Evolutionary conservation across 2,797 vertebrate genomes (phyloP), one percentile per base, ranked within the genome.

Genomic region (Falco biarmicus): DNA sequence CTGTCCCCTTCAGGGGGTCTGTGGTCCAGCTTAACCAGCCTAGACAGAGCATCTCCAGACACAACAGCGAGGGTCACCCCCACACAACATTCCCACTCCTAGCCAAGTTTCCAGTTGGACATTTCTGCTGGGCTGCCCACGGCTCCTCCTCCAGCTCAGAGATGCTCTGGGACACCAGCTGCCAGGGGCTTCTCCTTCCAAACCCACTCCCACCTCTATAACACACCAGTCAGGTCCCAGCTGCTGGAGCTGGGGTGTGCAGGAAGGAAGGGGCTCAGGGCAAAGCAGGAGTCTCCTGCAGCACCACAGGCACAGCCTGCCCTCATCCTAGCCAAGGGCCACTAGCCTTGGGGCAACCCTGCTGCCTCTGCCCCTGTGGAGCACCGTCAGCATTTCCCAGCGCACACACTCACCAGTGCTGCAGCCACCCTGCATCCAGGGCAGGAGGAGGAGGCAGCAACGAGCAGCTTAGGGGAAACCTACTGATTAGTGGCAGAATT

Each of bases 161-260:
- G 41, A 7, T 29, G 48, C n/a, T 26, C 66, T 8, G 24, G 50
- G 29, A 29, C n/a, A 26, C 7, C 63, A 51, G 25, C 45, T 37
- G 54, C 54, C 6, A 6, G 64, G 26, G 15, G 3, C 21, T 6
- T 7, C 26, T 18, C 51, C 66, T 50, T 48, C 76, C 85, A 57
- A 15, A 50, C 50, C 51, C 20, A 0, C 29, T 78, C 57, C 54
- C 41, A 8, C 17, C 41, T 54, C 75, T 12, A 10, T 9, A 26
- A 19, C 10, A 8, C 34, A 2, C 56, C 0, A 6, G 31, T 11
- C 31, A 4, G 61, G 45, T 29, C 26, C 61, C 70, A 25, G 43
- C 29, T 0, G 3, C 6, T 2, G 0, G 26, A 25, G 14, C n/a
- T 11, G 8, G 61, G 8, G 0, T 9, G 45, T 5, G 28, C 24